phyloP scores from a whole-genome alignment of 2,113 vertebrate genomes.

The Egretta garzetta region DNA sequence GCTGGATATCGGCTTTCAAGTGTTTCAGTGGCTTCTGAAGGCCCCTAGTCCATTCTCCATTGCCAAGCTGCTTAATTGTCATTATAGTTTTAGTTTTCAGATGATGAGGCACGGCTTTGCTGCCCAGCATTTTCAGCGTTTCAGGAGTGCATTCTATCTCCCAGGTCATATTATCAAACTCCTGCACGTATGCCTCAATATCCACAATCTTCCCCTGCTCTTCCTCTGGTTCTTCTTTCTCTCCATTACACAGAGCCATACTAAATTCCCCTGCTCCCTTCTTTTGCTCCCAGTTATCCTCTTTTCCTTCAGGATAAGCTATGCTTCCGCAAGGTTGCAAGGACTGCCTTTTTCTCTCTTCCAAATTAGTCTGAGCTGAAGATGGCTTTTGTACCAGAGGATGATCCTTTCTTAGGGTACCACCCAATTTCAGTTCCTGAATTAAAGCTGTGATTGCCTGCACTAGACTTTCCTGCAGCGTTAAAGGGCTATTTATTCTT shows the following conservation, averaged over 20 bases:
- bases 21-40: slow-evolving; percentile 78
- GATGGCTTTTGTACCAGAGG: background rate
- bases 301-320: background rate
- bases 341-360: background rate
- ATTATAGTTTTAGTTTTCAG: slow-evolving; percentile 78
- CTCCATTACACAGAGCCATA: background rate
- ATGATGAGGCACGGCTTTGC: slow-evolving; percentile 72
- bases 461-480: slow-evolving; percentile 63
- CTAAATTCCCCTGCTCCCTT: background rate
- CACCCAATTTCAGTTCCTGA: slow-evolving; percentile 37
- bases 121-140: slow-evolving; percentile 75
- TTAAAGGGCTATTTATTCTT: slow-evolving; percentile 17
- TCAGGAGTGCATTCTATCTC: slow-evolving; percentile 84
- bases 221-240: slow-evolving; percentile 20
- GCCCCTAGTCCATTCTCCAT: slow-evolving; percentile 79
- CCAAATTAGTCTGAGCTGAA: background rate
- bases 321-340: background rate
- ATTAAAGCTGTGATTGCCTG: slow-evolving; percentile 73
- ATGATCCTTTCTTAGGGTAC: background rate
- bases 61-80: slow-evolving; percentile 78
- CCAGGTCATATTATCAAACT: slow-evolving; percentile 86
- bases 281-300: background rate
- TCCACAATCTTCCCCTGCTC: slow-evolving; percentile 21
- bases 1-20: slow-evolving; percentile 76
- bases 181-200: slow-evolving; percentile 65